A percentile compares a stretch with the other conserved stretches of the same genome.
Conservation (phyloP, 2,888 invertebrate genomes). For the Heliconius cydno region DNA sequence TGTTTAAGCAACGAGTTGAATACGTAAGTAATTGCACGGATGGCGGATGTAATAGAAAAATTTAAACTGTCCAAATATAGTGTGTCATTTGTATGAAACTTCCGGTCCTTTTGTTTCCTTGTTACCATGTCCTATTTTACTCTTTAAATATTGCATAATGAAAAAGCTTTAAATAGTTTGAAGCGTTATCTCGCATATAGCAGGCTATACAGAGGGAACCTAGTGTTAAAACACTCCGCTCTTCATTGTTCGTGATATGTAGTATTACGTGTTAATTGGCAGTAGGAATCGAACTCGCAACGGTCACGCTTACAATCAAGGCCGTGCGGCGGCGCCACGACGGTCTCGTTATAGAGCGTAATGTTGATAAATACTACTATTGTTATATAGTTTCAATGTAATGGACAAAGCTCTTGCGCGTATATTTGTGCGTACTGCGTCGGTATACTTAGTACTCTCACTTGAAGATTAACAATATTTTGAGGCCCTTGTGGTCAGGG, state of each 20-base stretch:
- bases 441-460: not conserved
- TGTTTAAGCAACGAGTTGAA: not conserved
- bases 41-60: not conserved
- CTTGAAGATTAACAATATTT: not conserved
- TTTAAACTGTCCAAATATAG: conserved; percentile 7
- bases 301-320: not conserved
- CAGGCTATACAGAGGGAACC: not conserved
- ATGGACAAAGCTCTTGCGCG: not conserved
- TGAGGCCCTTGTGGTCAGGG: no score
- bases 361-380: not conserved
- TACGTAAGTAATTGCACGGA: not conserved
- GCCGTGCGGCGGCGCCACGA: not conserved
- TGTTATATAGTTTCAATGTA: not conserved
- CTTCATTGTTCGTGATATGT: not conserved
- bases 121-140: not conserved
- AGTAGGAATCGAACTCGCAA: not conserved
- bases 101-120: conserved; percentile 10
- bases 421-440: not conserved
- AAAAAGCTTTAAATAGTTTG: not conserved
- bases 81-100: not conserved
- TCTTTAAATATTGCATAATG: not conserved
- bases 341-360: not conserved
- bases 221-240: not conserved
- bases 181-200: not conserved
- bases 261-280: not conserved